A percentile compares a stretch with the other conserved stretches of the same genome.
Conservation (phyloP, 1,140 invertebrate species). For the Drosophila novamexicana region DNA sequence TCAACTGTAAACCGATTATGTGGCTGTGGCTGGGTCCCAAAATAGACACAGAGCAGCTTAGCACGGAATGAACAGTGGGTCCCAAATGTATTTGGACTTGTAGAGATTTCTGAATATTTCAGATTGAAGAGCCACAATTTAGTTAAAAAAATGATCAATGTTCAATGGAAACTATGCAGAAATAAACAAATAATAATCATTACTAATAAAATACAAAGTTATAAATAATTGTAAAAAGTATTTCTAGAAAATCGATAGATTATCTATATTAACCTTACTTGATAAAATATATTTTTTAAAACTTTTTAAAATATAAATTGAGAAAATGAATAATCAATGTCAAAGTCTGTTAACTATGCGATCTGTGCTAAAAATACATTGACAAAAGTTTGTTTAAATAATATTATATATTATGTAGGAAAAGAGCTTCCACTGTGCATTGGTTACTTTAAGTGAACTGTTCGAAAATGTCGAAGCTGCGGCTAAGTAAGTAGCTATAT, state of each 20-base stretch:
- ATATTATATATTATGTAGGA: too few relatives aligned
- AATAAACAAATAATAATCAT: background rate
- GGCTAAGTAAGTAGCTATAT: conserved; percentile 5
- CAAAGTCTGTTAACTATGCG: background rate
- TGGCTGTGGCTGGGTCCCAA: conserved; percentile 37
- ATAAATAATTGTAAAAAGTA: background rate
- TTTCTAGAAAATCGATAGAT: background rate
- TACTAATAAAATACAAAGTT: background rate
- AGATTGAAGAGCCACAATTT: too few relatives aligned
- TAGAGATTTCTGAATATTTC: too few relatives aligned
- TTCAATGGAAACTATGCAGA: too few relatives aligned
- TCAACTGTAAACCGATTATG: conserved; percentile 33
- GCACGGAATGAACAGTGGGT: background rate
- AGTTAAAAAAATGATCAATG: too few relatives aligned
- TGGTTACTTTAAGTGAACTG: background rate
- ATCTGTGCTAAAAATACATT: too few relatives aligned
- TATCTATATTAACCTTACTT: too few relatives aligned
- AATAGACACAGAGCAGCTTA: conserved; percentile 45
- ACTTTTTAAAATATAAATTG: background rate
- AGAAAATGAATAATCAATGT: background rate
- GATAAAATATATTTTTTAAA: too few relatives aligned
- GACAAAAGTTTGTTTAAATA: too few relatives aligned
- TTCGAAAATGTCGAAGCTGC: conserved; percentile 8
- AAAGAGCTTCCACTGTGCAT: conserved; percentile 9
- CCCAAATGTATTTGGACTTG: background rate